Percentiles rank a stretch among this genome's conserved stretches.
Conservation (phyloP, 1,140 invertebrate genomes). For the Macrostomum lignano region DNA sequence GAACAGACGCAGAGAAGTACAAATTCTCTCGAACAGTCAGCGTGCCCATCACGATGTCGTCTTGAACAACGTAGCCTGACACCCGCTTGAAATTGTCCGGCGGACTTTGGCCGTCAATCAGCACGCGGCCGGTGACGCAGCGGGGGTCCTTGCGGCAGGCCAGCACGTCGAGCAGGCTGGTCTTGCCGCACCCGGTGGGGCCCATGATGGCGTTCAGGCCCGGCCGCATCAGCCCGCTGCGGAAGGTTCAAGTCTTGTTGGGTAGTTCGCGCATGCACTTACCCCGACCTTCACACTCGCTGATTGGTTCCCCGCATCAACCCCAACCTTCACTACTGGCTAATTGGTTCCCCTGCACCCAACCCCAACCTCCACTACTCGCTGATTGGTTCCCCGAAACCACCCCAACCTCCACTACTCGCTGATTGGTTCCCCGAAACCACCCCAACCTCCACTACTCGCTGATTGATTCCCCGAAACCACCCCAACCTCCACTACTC, state of each 20-base stretch:
- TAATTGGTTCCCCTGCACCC: too few species aligned
- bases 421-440: too few species aligned
- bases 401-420: too few species aligned
- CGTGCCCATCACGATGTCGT: constrained; percentile 11
- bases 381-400: too few species aligned
- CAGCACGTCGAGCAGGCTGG: constrained; percentile 22
- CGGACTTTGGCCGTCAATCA: constrained; percentile 19
- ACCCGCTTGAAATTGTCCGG: constrained; percentile 25
- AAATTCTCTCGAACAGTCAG: constrained; percentile 17
- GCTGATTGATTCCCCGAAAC: too few species aligned
- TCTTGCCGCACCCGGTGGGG: constrained; percentile 7
- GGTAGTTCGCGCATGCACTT: neutral
- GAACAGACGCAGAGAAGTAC: constrained; percentile 18
- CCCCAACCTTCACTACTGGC: too few species aligned
- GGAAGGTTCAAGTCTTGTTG: neutral
- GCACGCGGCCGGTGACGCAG: constrained; percentile 14
- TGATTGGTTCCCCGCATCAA: too few species aligned
- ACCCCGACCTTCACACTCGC: too few species aligned
- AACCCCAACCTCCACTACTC: too few species aligned
- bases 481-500: too few species aligned
- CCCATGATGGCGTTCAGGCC: constrained; percentile 7
- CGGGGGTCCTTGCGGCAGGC: constrained; percentile 20
- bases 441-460: too few species aligned
- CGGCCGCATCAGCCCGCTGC: constrained; percentile 3
- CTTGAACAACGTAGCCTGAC: constrained; percentile 26